A percentile compares a stretch with the other conserved stretches of the same genome.
Conservation (phyloP, 1,140 invertebrate species). For the Antheraea pernyi region DNA sequence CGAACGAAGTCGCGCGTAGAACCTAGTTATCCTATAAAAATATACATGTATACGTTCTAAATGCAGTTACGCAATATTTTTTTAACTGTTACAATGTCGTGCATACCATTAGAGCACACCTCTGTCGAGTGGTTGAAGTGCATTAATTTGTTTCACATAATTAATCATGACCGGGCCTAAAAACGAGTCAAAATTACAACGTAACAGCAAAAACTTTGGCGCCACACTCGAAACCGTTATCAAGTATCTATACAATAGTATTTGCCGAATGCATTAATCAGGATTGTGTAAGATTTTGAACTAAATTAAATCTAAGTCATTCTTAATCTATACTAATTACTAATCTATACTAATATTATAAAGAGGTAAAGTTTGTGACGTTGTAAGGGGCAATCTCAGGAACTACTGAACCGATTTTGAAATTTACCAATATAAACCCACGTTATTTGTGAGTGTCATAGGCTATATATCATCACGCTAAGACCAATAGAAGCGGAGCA, state of each 20-base stretch:
- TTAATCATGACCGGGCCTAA: conserved; percentile 21
- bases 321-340: no score
- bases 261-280: background rate
- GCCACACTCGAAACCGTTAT: background rate
- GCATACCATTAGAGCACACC: background rate
- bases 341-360: no score
- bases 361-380: no score
- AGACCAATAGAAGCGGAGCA: no score
- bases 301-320: background rate
- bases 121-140: background rate
- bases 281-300: background rate
- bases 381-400: no score
- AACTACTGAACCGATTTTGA: no score
- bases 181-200: conserved; percentile 8
- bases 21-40: no score
- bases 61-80: background rate
- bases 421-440: no score
- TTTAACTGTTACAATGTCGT: background rate
- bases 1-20: no score
- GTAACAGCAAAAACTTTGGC: background rate
- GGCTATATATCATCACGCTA: no score
- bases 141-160: background rate
- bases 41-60: no score
- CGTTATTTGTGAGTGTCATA: no score
- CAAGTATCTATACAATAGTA: background rate